phyloP scores from a whole-genome alignment of 2,113 vertebrate species.

The Hyaena hyaena region DNA sequence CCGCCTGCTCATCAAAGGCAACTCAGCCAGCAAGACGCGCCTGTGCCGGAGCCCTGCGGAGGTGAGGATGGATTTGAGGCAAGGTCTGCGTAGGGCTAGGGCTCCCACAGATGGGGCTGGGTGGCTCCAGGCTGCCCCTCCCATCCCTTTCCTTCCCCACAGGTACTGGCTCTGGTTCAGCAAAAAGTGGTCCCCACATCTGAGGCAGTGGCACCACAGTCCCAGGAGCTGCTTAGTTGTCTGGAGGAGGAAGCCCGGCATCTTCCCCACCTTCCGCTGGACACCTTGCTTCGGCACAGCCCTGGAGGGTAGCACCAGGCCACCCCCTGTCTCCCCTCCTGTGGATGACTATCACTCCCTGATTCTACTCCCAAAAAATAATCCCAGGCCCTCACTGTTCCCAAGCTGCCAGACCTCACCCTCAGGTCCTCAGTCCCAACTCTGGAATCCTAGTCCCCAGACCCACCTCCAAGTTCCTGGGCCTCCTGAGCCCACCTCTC shows the following conservation, averaged over 20 bases:
- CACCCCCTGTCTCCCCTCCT: neutral
- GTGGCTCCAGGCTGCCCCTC: neutral
- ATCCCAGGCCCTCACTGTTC: neutral
- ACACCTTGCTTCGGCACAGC: conserved; percentile 40
- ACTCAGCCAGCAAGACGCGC: conserved; percentile 69
- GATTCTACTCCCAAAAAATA: neutral
- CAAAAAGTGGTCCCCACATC: conserved; percentile 56
- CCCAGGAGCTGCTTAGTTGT: conserved; percentile 60
- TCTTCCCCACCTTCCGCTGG: conserved; percentile 45
- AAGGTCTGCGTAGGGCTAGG: no score
- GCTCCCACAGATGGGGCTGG: neutral
- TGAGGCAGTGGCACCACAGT: conserved; percentile 56
- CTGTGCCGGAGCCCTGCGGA: conserved; percentile 56
- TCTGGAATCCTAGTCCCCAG: neutral
- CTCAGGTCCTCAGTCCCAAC: neutral
- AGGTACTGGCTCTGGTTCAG: conserved; percentile 63
- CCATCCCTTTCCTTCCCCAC: neutral
- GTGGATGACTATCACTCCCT: neutral
- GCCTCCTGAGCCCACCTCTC: neutral
- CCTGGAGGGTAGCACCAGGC: conserved; percentile 48
- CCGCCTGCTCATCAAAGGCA: conserved; percentile 75
- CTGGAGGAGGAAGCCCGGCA: conserved; percentile 51
- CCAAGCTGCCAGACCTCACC: neutral
- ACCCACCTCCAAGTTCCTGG: neutral
- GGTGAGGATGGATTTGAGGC: neutral